Base-by-base conservation (phyloP, 30 jellyfish, hydroid and myxozoan genomes). In the Chironex yamaguchii region DNA sequence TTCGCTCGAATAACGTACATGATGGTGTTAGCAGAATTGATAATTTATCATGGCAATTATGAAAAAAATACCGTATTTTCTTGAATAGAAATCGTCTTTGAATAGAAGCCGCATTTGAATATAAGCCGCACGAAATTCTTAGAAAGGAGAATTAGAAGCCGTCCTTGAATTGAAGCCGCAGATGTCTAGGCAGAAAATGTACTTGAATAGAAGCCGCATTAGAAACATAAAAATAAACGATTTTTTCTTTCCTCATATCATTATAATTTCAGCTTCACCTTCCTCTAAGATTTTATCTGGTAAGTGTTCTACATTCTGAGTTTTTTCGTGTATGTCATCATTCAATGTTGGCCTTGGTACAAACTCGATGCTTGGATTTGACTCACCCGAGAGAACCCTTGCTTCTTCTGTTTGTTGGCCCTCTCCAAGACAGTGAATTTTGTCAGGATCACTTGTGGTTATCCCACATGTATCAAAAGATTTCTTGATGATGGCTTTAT, bases 341-440 rank as follows among this genome's bases (percentile, higher is more conserved):
- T 66, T 65, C 29, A 13, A 28, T 4, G 72, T 54, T 64, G 77
- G 77, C 63, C 62, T 2, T 64, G 77, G 63, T 64, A 64, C 62
- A 64, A 64, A 64, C 62, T 64, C 86, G 84, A 75, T 3, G 88
- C 62, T 75, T 27, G 20, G 20, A 75, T 54, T 21, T 68, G 83
- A 54, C 58, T n/a, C 84, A 4, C 63, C 89, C 34, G 63, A 79
- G 63, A 79, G 49, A 1, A 67, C 92, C 32, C 92, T 34, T 88
- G 92, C 92, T 49, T 81, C 92, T 32, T 65, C 92, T n/a, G 88
- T 81, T 82, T 29, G 92, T 29, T 81, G 92, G 65, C 92, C 92
- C 36, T 81, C 82, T 32, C 65, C 65, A 64, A 81, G 64, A 54
- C 76, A 81, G 53, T 81, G 92, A 33, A 81, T 24, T 67, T 81